A percentile compares a stretch with the other conserved stretches of the same genome.
phyloP scores from a whole-genome alignment of 2,113 vertebrate species.

The Callipepla californica region DNA sequence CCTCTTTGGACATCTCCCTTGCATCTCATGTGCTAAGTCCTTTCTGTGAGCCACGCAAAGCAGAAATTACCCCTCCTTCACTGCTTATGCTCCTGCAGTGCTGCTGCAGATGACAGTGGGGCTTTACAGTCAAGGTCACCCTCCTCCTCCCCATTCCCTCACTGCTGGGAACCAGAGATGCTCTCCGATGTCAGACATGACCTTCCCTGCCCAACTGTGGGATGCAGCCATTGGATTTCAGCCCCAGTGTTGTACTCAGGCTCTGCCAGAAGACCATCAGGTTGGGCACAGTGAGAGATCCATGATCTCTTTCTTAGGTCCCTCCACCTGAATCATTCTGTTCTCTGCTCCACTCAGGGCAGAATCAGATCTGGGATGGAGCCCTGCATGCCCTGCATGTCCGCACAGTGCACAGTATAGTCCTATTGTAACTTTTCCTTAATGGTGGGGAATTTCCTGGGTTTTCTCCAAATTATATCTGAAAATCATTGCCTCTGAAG shows the following conservation, averaged over 20 bases:
- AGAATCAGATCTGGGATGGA: not conserved
- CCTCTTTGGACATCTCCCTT: not conserved
- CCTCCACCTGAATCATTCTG: not conserved
- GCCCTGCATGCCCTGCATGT: not conserved
- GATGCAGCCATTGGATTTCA: not conserved
- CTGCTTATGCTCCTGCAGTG: not conserved
- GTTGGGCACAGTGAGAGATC: not conserved
- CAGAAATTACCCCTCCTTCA: not conserved
- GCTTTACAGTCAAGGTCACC: not conserved
- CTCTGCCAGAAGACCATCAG: not conserved
- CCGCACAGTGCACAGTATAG: not conserved
- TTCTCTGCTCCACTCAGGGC: not conserved
- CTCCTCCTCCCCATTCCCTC: not conserved
- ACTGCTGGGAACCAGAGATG: not conserved
- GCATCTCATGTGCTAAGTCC: not conserved
- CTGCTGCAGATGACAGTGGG: not conserved
- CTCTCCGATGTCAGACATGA: rapidly evolving
- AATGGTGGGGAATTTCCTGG: not conserved
- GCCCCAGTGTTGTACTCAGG: not conserved
- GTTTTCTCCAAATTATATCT: not conserved
- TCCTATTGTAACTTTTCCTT: not conserved
- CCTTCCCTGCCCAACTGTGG: not conserved
- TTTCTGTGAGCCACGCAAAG: not conserved
- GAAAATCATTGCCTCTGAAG: not conserved
- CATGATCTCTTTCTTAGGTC: not conserved